Percentiles rank a stretch among this genome's conserved stretches.
Conservation (phyloP, 2,797 vertebrate genomes). For the Pterois miles region DNA sequence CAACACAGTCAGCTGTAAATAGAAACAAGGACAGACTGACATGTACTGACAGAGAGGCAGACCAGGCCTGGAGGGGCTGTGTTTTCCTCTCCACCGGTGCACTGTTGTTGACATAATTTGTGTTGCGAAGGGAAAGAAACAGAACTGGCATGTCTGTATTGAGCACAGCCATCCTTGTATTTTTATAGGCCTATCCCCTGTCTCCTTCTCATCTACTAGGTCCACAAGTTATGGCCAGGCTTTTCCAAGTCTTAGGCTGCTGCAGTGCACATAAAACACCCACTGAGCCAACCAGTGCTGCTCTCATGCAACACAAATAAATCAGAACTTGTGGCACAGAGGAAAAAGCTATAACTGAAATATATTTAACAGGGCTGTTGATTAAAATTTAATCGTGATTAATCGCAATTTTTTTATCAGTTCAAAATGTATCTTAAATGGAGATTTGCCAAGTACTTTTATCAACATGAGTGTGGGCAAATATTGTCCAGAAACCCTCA, state of each 20-base stretch:
- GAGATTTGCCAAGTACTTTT: too few species aligned
- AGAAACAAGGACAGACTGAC: background rate
- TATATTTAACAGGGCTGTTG: background rate
- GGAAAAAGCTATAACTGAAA: background rate
- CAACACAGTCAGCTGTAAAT: background rate
- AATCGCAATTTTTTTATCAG: too few species aligned
- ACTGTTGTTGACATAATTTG: conserved; percentile 69
- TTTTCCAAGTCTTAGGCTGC: conserved; percentile 23
- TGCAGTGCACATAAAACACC: conserved; percentile 30
- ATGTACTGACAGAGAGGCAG: background rate
- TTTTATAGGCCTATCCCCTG: conserved; percentile 47
- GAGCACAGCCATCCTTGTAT: conserved; percentile 47
- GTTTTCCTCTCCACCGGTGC: conserved; percentile 30
- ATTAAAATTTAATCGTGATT: too few species aligned
- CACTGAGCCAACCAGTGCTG: conserved; percentile 3
- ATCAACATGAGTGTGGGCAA: too few species aligned
- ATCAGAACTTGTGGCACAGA: background rate
- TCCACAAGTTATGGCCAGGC: conserved; percentile 59
- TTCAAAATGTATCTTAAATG: too few species aligned
- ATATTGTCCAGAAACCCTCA: too few species aligned
- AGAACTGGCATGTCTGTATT: conserved; percentile 48
- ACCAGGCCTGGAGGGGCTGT: background rate
- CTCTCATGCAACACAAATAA: conserved; percentile 24
- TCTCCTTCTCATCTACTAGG: conserved; percentile 54
- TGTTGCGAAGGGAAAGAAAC: conserved; percentile 39